Evolutionary conservation across 2,888 invertebrate species (phyloP).

Genomic region (Clepsis dumicolana): DNA sequence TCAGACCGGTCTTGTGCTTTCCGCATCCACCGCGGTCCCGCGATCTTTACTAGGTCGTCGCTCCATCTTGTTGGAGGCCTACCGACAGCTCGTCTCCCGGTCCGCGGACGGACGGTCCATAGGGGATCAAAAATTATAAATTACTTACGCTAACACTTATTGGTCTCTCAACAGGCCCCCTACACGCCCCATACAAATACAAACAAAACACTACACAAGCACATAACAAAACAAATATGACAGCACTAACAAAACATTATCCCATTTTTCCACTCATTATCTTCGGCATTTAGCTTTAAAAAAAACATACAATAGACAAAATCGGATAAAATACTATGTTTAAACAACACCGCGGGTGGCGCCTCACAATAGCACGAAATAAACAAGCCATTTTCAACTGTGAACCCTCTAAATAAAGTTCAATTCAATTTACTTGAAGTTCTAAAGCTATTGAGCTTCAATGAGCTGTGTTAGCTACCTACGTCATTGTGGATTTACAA

Average conservation of each 20-base stretch:
- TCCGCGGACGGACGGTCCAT: too few species aligned
- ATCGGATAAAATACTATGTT: constrained; percentile 53
- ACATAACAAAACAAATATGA: constrained; percentile 52
- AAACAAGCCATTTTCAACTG: constrained; percentile 49
- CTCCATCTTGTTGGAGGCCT: too few species aligned
- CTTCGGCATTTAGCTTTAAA: constrained; percentile 63
- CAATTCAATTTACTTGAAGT: constrained; percentile 4
- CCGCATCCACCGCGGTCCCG: too few species aligned
- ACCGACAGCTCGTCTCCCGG: too few species aligned
- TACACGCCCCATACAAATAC: constrained; percentile 20
- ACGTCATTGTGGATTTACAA: constrained; percentile 39
- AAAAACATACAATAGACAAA: constrained; percentile 57
- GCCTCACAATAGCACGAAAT: constrained; percentile 44
- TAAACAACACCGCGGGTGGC: constrained; percentile 72
- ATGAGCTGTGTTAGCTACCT: constrained; percentile 46
- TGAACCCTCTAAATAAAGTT: constrained; percentile 40
- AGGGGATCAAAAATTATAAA: too few species aligned
- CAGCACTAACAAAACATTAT: constrained; percentile 57
- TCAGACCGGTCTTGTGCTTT: too few species aligned
- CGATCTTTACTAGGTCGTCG: too few species aligned
- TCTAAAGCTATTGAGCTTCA: constrained; percentile 40
- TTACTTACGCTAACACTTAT: too few species aligned
- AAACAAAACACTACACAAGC: constrained; percentile 19
- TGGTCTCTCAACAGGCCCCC: too few species aligned
- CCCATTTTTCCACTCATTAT: constrained; percentile 72